Evolutionary conservation across 2,113 vertebrate genomes (phyloP).

Genomic region (Ondatra zibethicus): DNA sequence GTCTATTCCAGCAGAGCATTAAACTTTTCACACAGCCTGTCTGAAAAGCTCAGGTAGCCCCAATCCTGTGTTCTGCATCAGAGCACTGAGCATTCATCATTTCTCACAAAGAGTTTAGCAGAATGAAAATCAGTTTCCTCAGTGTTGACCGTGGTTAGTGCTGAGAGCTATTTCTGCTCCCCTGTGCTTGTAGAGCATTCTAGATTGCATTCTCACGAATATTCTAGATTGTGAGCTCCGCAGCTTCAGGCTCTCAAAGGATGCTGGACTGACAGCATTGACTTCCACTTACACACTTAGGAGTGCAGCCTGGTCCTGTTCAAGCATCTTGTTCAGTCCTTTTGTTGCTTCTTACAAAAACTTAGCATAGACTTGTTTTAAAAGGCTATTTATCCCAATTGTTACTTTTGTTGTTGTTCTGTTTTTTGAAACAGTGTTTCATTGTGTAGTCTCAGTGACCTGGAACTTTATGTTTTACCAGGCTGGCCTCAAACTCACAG

Average conservation of each 20-base stretch:
- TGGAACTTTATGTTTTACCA: neutral
- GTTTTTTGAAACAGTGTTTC: neutral
- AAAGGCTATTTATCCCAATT: neutral
- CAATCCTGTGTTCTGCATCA: neutral
- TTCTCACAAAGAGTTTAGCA: constrained; percentile 35
- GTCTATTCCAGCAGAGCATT: neutral
- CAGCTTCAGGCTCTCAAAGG: constrained; percentile 75
- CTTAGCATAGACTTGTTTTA: neutral
- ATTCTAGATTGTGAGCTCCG: constrained; percentile 75
- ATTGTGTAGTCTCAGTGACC: neutral
- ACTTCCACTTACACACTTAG: constrained; percentile 66
- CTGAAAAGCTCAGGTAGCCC: constrained; percentile 23
- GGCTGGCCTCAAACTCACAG: neutral
- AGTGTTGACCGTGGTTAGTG: constrained; percentile 50
- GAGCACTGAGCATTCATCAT: constrained; percentile 2
- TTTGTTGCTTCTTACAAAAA: neutral
- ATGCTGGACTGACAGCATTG: constrained; percentile 72
- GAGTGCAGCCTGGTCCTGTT: constrained; percentile 70
- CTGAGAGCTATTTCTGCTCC: constrained; percentile 68
- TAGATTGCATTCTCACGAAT: constrained; percentile 64
- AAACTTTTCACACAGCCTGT: neutral
- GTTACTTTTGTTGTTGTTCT: neutral
- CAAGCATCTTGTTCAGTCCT: neutral
- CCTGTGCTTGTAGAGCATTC: constrained; percentile 63
- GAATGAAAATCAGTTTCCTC: constrained; percentile 6